Base-by-base conservation (phyloP, 30 jellyfish, hydroid and myxozoan genomes). In the Mastigias papua region DNA sequence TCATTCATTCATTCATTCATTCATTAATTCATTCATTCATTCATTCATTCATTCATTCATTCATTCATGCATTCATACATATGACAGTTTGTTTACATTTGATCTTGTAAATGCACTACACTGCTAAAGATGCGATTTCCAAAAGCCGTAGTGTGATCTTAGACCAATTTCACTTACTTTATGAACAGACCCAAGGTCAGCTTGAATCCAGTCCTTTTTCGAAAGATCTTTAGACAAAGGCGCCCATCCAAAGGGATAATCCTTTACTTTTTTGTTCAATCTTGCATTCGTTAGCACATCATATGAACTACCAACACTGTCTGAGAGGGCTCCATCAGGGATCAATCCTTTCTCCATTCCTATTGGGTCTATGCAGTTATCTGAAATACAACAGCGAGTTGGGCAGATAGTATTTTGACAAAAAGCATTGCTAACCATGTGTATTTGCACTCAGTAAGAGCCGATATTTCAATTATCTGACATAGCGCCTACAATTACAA, bases 131-230 rank as follows among this genome's bases (percentile, higher is more conserved):
- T 58, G 50, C 26, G 22, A n/a, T n/a, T 8, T n/a, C 30, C 31
- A 21, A 35, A 10, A 80, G 60, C 6, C 32, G 28, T 21, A 71
- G 29, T 37, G 29, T 42, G 25, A 26, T 1, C 65, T n/a, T 37
- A 37, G 10, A 11, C 11, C 54, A 3, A 3, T 6, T 37, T 37
- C 6, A 37, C 19, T 6, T 46, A 91, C 97, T 89, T 78, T 91
- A 80, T 91, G 95, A n/a, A 83, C 64, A 19, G 96, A 84, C 1
- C 97, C 97, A n/a, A 91, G 80, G 69, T 91, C 95, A 22, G 83
- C 74, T 77, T 91, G 97, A 0, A 83, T 42, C 93, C 94, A 91
- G 51, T 85, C 96, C 69, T 86, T 71, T 46, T 58, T 83, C 0
- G 90, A 23, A 8, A 73, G 80, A 35, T 87, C 91, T 1, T 30